A percentile compares a stretch with the other conserved stretches of the same genome.
Conservation (phyloP, 1,140 invertebrate genomes). For the Nomia melanderi region DNA sequence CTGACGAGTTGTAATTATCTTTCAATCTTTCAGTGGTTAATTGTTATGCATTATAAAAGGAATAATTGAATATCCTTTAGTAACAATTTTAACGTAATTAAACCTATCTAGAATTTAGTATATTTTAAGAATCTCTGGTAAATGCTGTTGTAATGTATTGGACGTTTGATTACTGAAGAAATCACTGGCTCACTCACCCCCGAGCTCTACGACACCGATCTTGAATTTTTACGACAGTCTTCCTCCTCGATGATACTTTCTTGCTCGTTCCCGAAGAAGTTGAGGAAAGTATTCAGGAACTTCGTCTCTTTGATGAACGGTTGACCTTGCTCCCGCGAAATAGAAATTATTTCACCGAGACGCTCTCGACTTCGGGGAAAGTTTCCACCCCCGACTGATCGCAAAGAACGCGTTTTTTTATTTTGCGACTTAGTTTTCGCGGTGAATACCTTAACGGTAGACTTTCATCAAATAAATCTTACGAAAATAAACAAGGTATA, state of each 20-base stretch:
- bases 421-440: background rate
- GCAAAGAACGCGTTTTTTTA: background rate
- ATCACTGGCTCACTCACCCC: conserved; percentile 23
- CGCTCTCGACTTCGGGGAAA: background rate
- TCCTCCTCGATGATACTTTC: conserved; percentile 4
- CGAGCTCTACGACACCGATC: no score
- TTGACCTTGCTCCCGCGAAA: conserved; percentile 43
- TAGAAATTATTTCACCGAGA: conserved; percentile 39
- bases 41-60: no score
- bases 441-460: background rate
- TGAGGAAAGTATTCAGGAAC: conserved; percentile 27
- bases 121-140: no score
- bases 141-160: no score
- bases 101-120: no score
- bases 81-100: no score
- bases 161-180: background rate
- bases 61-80: no score
- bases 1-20: no score
- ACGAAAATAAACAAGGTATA: background rate
- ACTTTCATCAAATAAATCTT: background rate
- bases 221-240: conserved; percentile 4
- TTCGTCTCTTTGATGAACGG: conserved; percentile 28
- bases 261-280: background rate
- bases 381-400: background rate
- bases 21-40: no score